These are phyloP conservation scores for Amphimedon queenslandica DNA, from an alignment of 37 sponge, comb jelly and placozoan species.

Conservation along the genomic window DNA sequence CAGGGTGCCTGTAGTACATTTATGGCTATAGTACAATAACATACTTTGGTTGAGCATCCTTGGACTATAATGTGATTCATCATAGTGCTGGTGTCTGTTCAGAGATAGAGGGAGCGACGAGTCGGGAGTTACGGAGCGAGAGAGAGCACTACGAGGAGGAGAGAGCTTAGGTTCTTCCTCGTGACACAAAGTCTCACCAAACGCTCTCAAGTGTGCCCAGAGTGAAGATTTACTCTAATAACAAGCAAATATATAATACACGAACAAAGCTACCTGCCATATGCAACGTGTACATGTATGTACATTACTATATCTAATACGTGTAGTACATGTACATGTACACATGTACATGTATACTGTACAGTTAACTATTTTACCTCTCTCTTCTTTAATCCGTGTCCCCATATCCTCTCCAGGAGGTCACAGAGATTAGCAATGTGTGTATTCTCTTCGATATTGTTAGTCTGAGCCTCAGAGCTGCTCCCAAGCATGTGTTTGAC, in stretches of 20 bases:
- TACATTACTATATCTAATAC: neutral
- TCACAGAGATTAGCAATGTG: slow-evolving; percentile 92
- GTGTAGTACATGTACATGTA: too few relatives aligned
- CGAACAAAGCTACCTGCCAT: too few relatives aligned
- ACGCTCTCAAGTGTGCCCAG: slow-evolving; percentile 79
- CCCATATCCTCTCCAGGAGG: slow-evolving; percentile 92
- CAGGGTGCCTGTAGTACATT: neutral
- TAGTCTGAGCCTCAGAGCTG: slow-evolving; percentile 43
- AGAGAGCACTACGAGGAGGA: too few relatives aligned
- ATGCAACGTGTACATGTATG: neutral
- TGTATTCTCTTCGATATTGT: slow-evolving; percentile 87
- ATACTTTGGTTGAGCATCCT: too few relatives aligned
- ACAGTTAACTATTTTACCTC: too few relatives aligned
- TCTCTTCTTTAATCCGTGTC: slow-evolving; percentile 83
- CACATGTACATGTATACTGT: too few relatives aligned
- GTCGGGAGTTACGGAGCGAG: too few relatives aligned
- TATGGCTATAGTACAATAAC: neutral
- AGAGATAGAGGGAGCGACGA: too few relatives aligned
- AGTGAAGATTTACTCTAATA: slow-evolving; percentile 64
- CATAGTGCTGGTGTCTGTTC: too few relatives aligned
- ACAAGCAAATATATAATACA: neutral
- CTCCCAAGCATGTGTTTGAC: slow-evolving; percentile 83
- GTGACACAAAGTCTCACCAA: slow-evolving; percentile 37
- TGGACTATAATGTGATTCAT: too few relatives aligned
- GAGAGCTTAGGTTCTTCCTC: slow-evolving; percentile 29